Conservation (phyloP, 2,113 vertebrate genomes). For the Perca flavescens region DNA sequence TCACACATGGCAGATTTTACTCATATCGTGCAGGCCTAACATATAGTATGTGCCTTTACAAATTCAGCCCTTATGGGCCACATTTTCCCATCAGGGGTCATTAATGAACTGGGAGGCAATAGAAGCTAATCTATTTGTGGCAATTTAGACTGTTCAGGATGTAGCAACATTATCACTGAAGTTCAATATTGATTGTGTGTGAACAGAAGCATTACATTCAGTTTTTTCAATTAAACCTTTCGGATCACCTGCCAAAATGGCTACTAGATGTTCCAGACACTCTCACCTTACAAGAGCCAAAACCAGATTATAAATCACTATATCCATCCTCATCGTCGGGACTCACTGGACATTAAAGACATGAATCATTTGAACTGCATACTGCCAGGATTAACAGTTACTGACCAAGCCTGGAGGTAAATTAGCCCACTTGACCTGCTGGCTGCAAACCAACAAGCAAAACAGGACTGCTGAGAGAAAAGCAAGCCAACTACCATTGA, state of each 20-base stretch:
- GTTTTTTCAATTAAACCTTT: background rate
- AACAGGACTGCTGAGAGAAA: background rate
- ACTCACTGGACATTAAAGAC: background rate
- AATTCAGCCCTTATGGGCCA: background rate
- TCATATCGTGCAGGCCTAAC: background rate
- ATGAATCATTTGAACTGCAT: background rate
- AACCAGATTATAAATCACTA: background rate
- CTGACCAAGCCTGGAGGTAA: background rate
- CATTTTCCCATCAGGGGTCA: no score
- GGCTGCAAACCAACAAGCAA: background rate
- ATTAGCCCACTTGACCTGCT: background rate
- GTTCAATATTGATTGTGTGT: no score
- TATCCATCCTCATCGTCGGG: background rate
- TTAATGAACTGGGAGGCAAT: background rate
- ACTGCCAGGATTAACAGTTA: background rate
- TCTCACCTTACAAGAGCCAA: background rate
- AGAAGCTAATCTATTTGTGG: background rate
- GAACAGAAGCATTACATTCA: background rate
- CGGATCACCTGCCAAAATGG: background rate
- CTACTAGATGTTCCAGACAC: background rate
- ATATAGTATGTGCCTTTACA: background rate
- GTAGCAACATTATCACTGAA: background rate
- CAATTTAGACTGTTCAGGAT: background rate
- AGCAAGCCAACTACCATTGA: background rate
- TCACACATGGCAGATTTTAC: no score